phyloP scores from a whole-genome alignment of 2,797 vertebrate species.

The Passerculus sandwichensis region DNA sequence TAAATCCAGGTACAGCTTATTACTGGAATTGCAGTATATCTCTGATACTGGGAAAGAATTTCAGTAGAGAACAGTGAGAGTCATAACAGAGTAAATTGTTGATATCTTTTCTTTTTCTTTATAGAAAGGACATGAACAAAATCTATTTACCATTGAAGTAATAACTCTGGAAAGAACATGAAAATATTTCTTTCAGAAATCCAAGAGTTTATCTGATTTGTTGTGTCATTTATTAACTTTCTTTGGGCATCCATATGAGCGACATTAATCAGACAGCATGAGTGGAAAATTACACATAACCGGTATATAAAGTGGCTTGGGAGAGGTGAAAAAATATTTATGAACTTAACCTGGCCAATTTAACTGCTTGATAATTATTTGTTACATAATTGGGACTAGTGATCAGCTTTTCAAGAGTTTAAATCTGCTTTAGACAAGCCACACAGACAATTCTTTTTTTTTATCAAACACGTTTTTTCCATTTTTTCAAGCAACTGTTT shows the following conservation, averaged over 20 bases:
- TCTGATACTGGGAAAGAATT: conserved; percentile 6
- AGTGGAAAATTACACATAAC: neutral
- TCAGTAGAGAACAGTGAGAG: neutral
- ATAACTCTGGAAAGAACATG: neutral
- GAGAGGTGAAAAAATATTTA: neutral
- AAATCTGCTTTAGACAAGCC: neutral
- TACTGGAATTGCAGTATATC: neutral
- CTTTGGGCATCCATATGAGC: neutral
- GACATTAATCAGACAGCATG: neutral
- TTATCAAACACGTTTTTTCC: neutral
- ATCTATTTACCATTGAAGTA: neutral
- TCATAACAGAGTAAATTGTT: neutral
- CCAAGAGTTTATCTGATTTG: neutral
- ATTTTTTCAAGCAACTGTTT: neutral
- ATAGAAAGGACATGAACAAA: neutral
- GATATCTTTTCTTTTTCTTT: neutral
- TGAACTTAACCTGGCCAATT: neutral
- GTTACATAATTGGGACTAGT: neutral
- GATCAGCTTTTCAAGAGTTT: neutral
- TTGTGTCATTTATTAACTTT: neutral
- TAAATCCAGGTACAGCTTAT: conserved; percentile 23
- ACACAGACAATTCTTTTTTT: neutral
- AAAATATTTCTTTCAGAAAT: neutral
- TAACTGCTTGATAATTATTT: neutral
- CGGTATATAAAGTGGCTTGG: neutral